These are phyloP conservation scores for Anas bernieri DNA, from an alignment of 2,797 vertebrate species.

Conservation along the genomic window DNA sequence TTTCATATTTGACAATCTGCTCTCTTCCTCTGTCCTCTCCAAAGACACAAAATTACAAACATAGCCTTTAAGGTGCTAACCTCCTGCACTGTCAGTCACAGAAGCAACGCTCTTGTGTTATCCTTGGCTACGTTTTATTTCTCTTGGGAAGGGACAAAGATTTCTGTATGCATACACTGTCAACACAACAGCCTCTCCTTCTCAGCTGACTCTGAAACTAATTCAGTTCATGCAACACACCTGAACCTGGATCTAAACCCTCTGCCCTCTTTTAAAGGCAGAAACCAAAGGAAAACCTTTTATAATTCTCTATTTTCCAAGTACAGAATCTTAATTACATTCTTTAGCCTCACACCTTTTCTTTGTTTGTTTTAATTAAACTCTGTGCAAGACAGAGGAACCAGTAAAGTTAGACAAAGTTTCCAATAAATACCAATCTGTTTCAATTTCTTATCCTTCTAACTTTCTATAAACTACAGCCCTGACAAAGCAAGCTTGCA, in stretches of 20 bases:
- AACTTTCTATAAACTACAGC: neutral
- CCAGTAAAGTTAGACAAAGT: neutral
- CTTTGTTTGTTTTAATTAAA: neutral
- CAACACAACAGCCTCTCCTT: neutral
- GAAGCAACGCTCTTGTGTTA: neutral
- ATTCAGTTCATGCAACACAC: neutral
- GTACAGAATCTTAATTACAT: neutral
- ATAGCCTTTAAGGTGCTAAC: neutral
- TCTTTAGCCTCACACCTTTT: neutral
- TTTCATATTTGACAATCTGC: neutral
- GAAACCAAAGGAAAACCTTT: neutral
- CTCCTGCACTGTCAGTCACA: neutral
- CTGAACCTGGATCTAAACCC: neutral
- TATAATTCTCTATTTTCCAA: neutral
- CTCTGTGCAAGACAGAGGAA: neutral
- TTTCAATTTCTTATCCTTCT: neutral
- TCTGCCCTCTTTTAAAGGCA: neutral
- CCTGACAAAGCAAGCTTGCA: neutral
- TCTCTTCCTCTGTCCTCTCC: neutral
- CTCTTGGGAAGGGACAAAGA: neutral
- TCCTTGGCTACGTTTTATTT: neutral
- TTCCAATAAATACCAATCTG: neutral
- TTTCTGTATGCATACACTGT: neutral
- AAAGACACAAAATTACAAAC: neutral
- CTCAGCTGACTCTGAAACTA: neutral